These are phyloP conservation scores for Triops longicaudatus DNA, from an alignment of 1,140 invertebrate genomes.

Conservation along the genomic window DNA sequence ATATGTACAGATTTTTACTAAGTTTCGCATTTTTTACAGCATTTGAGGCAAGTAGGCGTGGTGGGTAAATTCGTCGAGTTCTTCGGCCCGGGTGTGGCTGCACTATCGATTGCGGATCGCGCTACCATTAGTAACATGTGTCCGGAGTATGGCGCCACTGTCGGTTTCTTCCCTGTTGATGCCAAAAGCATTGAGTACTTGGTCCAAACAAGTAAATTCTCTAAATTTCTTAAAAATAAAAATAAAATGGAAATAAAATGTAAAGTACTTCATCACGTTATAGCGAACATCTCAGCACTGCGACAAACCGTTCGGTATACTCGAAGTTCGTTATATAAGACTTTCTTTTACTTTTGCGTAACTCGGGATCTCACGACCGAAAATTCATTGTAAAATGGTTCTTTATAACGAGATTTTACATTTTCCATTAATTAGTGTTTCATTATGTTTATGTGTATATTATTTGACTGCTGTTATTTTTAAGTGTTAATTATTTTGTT, in stretches of 20 bases:
- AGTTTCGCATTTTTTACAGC: conserved; percentile 44
- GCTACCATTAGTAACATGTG: conserved; percentile 96
- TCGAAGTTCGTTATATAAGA: neutral
- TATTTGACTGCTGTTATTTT: no score
- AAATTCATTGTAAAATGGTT: no score
- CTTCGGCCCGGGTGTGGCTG: conserved; percentile 82
- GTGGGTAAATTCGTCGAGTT: conserved; percentile 99
- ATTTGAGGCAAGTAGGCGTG: conserved; percentile 85
- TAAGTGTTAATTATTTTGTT: no score
- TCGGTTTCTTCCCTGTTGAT: conserved; percentile 94
- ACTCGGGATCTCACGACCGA: no score
- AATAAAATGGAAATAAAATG: no score
- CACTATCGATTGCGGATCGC: conserved; percentile 88
- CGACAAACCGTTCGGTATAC: no score
- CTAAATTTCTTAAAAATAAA: neutral
- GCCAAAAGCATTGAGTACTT: conserved; percentile 74
- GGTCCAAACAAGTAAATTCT: conserved; percentile 68
- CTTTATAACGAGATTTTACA: no score
- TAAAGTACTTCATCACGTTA: no score
- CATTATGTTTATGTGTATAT: no score
- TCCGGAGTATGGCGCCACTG: conserved; percentile 94
- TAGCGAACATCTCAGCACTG: no score
- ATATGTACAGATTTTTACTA: neutral
- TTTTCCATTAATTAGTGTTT: no score
- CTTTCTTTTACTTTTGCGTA: no score